Conservation (phyloP, 2,113 vertebrate species). For the Tragelaphus buxtoni region DNA sequence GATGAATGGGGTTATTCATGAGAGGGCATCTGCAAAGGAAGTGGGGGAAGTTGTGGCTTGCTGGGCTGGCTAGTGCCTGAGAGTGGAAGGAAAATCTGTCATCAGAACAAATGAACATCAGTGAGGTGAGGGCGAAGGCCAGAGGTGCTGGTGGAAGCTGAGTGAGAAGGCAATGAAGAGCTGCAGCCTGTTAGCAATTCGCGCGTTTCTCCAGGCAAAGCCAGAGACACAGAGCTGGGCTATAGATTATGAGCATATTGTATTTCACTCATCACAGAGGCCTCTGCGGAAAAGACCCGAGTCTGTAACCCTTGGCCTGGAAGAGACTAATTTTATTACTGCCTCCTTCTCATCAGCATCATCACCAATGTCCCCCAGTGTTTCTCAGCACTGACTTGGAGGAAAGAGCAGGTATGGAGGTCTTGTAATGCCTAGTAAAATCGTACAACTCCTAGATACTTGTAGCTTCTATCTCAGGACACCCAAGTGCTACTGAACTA, state of each 20-base stretch:
- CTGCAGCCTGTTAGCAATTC: background rate
- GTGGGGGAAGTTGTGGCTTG: background rate
- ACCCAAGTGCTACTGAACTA: background rate
- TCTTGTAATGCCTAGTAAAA: background rate
- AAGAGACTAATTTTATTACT: background rate
- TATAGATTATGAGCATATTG: accelerated
- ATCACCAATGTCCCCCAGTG: background rate
- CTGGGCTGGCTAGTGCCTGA: background rate
- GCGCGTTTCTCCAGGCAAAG: background rate
- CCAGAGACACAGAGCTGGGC: background rate
- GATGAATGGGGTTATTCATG: slow-evolving; percentile 58
- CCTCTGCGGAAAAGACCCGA: background rate
- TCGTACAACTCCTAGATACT: background rate
- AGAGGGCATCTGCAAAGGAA: slow-evolving; percentile 59
- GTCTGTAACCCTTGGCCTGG: background rate
- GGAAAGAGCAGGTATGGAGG: background rate
- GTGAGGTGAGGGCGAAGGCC: background rate
- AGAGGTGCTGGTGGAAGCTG: background rate
- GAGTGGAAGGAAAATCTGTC: slow-evolving; percentile 40
- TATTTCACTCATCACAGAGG: background rate
- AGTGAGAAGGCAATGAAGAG: background rate
- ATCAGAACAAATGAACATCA: slow-evolving; percentile 23
- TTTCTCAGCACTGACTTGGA: background rate
- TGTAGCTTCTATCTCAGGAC: background rate
- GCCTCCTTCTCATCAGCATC: background rate